Evolutionary conservation across 1,140 invertebrate species (phyloP).

Genomic region (Formica exsecta): DNA sequence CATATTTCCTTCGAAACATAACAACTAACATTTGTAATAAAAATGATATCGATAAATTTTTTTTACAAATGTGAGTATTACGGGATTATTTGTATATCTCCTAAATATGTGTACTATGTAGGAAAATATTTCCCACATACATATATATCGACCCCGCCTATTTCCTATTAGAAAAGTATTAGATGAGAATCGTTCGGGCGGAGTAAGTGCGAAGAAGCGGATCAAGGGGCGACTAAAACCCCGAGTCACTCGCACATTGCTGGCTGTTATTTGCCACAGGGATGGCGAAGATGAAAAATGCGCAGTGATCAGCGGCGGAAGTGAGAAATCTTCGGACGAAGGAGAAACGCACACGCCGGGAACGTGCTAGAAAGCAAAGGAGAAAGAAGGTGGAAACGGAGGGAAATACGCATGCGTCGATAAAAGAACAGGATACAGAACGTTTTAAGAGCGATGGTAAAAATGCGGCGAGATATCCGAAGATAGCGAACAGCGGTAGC

Average conservation of each 20-base stretch:
- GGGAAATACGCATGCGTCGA: conserved; percentile 46
- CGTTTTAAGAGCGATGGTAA: conserved; percentile 74
- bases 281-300: conserved; percentile 41
- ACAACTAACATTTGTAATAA: background rate
- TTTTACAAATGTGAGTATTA: background rate
- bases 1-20: background rate
- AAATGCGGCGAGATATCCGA: conserved; percentile 73
- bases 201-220: conserved; percentile 55
- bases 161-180: conserved; percentile 50
- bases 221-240: conserved; percentile 61
- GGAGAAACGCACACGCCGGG: conserved; percentile 15
- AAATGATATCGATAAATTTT: conserved; percentile 8
- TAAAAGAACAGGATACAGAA: conserved; percentile 69
- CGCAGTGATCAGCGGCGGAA: conserved; percentile 26
- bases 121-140: background rate
- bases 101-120: background rate
- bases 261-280: conserved; percentile 3
- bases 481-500: conserved; percentile 39
- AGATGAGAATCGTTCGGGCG: conserved; percentile 33
- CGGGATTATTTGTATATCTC: background rate
- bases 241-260: conserved; percentile 37
- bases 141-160: background rate
- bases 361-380: conserved; percentile 3
- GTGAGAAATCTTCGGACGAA: conserved; percentile 34
- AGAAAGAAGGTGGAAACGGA: conserved; percentile 30